Percentiles rank a stretch among this genome's conserved stretches.
Evolutionary conservation across 2,888 invertebrate species (phyloP).

Genomic region (Cheilosia impressa): DNA sequence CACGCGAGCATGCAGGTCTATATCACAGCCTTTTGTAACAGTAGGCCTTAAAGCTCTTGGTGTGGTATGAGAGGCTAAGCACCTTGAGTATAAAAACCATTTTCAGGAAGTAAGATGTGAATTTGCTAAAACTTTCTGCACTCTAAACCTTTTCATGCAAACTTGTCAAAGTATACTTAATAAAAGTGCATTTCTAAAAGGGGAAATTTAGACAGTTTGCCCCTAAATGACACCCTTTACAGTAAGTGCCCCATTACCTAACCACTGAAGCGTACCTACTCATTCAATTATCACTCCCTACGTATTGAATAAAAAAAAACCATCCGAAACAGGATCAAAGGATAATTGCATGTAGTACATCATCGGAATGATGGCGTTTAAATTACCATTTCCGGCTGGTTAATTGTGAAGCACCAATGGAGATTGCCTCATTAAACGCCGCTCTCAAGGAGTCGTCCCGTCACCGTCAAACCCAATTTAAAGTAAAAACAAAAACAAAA

Average conservation of each 20-base stretch:
- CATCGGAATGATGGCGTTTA: slow-evolving; percentile 64
- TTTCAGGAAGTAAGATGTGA: too few relatives aligned
- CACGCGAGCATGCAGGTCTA: too few relatives aligned
- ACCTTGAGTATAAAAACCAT: too few relatives aligned
- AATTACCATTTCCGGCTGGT: slow-evolving; percentile 74
- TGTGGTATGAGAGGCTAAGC: too few relatives aligned
- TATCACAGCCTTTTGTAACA: too few relatives aligned
- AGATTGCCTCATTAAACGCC: slow-evolving; percentile 56
- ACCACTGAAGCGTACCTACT: neutral
- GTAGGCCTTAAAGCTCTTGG: too few relatives aligned
- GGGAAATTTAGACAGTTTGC: neutral
- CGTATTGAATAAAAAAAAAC: neutral
- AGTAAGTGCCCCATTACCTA: neutral
- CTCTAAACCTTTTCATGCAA: too few relatives aligned
- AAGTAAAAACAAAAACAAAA: neutral
- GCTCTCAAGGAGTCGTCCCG: slow-evolving; percentile 45
- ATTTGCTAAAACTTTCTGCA: too few relatives aligned
- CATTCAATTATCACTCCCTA: neutral
- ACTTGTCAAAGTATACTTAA: too few relatives aligned
- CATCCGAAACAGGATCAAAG: slow-evolving; percentile 21
- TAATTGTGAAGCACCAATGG: slow-evolving; percentile 56
- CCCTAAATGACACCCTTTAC: neutral
- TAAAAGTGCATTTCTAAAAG: too few relatives aligned
- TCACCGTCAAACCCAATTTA: neutral
- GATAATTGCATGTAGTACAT: slow-evolving; percentile 28